These are phyloP conservation scores for Polia nebulosa DNA, from an alignment of 2,888 invertebrate genomes.

Conservation along the genomic window DNA sequence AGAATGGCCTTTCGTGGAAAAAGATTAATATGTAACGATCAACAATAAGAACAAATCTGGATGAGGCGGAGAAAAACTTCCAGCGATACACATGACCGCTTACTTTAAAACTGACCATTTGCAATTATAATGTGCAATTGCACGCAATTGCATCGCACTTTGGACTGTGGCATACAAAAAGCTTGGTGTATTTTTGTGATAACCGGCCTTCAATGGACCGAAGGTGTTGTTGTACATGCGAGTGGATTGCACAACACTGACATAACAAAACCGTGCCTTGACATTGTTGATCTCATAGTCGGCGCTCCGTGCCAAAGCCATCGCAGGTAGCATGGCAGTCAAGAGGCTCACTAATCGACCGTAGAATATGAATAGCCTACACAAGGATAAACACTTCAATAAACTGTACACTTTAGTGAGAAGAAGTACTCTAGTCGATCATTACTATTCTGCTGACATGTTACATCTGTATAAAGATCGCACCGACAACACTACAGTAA, in stretches of 20 bases:
- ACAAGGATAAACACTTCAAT: constrained; percentile 68
- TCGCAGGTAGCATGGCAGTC: constrained; percentile 68
- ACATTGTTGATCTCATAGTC: constrained; percentile 85
- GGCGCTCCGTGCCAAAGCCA: constrained; percentile 77
- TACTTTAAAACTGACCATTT: constrained; percentile 56
- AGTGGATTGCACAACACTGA: constrained; percentile 76
- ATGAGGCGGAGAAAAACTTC: constrained; percentile 57
- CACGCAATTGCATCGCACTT: constrained; percentile 49
- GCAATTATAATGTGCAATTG: constrained; percentile 56
- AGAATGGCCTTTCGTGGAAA: constrained; percentile 58
- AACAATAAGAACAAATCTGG: constrained; percentile 55
- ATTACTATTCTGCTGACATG: constrained; percentile 56
- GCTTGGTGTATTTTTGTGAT: constrained; percentile 50
- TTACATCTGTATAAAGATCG: constrained; percentile 38
- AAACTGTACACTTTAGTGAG: constrained; percentile 56
- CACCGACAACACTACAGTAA: constrained; percentile 39
- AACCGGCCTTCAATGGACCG: constrained; percentile 46
- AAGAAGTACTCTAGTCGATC: constrained; percentile 49
- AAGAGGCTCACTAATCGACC: constrained; percentile 69
- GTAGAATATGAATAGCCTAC: constrained; percentile 71
- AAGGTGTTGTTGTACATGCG: constrained; percentile 25
- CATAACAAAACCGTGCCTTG: constrained; percentile 84
- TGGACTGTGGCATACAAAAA: constrained; percentile 52
- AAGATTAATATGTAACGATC: constrained; percentile 66
- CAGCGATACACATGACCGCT: constrained; percentile 57